Base-by-base conservation (phyloP, 2,888 invertebrate genomes). In the Phaedon cochleariae region DNA sequence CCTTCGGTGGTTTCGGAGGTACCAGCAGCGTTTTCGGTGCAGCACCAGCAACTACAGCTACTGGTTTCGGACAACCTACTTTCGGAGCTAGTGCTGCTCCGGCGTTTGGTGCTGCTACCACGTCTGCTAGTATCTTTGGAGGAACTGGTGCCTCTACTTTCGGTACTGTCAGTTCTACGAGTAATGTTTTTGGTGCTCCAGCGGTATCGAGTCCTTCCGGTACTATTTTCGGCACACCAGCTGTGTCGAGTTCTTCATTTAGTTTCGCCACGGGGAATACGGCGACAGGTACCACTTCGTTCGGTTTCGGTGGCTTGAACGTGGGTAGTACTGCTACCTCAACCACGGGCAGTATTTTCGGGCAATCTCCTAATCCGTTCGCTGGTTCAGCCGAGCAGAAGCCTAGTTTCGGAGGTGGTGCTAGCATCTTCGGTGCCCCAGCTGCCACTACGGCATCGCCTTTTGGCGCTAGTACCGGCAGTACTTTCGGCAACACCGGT, bases 241-340 rank as follows among this genome's bases (percentile, higher is more conserved):
- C 72, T 7, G 45, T 60, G 12, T 66, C 68, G 53, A 61, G 64
- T 31, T 52, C 68, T 22, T 67, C 74, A 1, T 74, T 76, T 45
- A 72, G 73, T 62, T 74, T 74, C 54, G 67, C 71, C 7, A 64
- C 60, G 45, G 64, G 68, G 46, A 67, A 22, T 17, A 65, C 62
- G 37, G 65, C 69, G 51, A 64, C 51, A 1, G 31, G 45, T 3
- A 21, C 73, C 17, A 67, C 72, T 37, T 57, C 69, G 18, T 77
- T 79, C 66, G 79, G 78, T 22, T 79, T 79, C 62, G 77, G 78
- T 46, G 57, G 64, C 55, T 72, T 79, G 26, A 76, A 61, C 65
- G 74, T 79, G 21, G 74, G 74, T 37, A 67, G 64, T 53, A 59
- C 69, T 53, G 26, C 73, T 37, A 64, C 77, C 10, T 60, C 75